These are phyloP conservation scores for Megaptera novaeangliae DNA, from an alignment of 2,113 vertebrate species.

Conservation along the genomic window DNA sequence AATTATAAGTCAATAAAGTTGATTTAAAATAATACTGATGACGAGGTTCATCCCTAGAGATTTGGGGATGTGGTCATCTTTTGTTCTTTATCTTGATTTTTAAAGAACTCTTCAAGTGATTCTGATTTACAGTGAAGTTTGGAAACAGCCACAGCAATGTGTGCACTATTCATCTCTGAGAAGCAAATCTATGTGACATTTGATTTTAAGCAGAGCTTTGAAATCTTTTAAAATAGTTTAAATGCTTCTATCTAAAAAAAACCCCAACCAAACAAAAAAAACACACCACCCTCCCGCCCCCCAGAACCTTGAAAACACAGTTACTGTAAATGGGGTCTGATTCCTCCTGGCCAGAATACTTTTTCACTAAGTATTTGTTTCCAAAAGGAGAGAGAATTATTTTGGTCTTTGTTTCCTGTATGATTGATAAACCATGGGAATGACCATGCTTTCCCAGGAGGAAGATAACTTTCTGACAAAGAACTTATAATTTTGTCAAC, in stretches of 20 bases:
- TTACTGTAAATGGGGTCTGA: background rate
- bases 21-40: background rate
- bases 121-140: background rate
- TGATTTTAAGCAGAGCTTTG: background rate
- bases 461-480: background rate
- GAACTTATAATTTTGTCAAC: background rate
- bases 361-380: background rate
- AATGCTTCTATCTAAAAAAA: background rate
- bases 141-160: background rate
- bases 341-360: background rate
- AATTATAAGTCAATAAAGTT: background rate
- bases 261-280: background rate
- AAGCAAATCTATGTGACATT: background rate
- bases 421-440: background rate
- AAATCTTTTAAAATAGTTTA: constrained; percentile 1
- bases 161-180: background rate
- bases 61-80: background rate
- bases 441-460: background rate
- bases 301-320: background rate
- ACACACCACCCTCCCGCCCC: background rate
- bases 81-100: background rate
- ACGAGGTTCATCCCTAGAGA: background rate
- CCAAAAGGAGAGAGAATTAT: background rate
- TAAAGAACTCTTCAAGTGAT: background rate
- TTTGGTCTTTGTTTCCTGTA: background rate